Conservation (phyloP, 2,888 invertebrate species). For the Allophyes oxyacanthae region DNA sequence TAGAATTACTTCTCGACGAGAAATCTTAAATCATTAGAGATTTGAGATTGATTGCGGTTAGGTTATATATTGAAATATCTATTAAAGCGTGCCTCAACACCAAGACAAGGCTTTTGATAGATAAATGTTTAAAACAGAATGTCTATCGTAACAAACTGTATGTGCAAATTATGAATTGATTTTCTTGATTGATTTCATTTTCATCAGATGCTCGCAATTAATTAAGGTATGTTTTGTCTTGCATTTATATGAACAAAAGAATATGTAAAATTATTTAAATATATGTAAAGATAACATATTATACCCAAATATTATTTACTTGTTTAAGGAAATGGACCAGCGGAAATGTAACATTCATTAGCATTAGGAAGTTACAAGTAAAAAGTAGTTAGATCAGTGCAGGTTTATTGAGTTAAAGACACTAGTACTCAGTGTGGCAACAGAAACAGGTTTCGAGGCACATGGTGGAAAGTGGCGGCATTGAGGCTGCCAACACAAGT, state of each 20-base stretch:
- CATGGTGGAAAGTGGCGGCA: slow-evolving; percentile 77
- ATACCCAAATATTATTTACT: background rate
- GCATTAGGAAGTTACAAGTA: slow-evolving; percentile 40
- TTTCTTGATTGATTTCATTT: too few relatives aligned
- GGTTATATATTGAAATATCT: slow-evolving; percentile 35
- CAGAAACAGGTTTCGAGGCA: slow-evolving; percentile 73
- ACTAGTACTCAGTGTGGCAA: slow-evolving; percentile 42
- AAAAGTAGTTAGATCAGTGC: slow-evolving; percentile 40
- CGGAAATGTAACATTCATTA: slow-evolving; percentile 38
- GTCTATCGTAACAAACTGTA: background rate
- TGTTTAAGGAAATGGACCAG: slow-evolving; percentile 32
- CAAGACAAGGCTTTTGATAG: slow-evolving; percentile 23
- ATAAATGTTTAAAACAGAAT: slow-evolving; percentile 14
- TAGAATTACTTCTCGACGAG: slow-evolving; percentile 18
- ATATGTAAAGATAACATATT: background rate
- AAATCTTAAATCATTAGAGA: slow-evolving; percentile 35
- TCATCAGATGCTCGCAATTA: too few relatives aligned
- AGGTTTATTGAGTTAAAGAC: slow-evolving; percentile 49
- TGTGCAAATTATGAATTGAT: too few relatives aligned
- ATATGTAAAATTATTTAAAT: background rate
- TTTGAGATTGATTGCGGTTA: slow-evolving; percentile 40
- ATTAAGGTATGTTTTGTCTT: too few relatives aligned
- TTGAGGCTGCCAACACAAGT: slow-evolving; percentile 54
- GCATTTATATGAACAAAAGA: background rate
- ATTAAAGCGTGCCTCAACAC: slow-evolving; percentile 32